phyloP scores from a whole-genome alignment of 92 coral and sea anemone genomes.

The Diadumene lineata region DNA sequence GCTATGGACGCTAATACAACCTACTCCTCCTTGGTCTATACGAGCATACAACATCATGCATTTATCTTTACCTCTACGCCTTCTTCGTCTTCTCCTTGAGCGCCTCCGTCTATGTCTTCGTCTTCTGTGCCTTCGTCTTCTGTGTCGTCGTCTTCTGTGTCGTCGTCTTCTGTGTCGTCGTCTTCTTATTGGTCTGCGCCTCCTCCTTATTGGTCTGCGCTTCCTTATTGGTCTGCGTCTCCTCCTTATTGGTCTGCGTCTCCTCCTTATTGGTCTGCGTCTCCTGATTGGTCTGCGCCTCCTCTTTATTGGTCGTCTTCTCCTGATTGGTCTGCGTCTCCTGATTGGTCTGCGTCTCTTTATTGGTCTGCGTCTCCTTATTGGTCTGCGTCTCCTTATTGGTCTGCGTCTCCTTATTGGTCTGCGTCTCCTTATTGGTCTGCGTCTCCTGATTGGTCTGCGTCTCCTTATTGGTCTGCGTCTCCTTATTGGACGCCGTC shows the following conservation, averaged over 20 bases:
- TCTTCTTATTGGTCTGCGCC: constrained; percentile 4
- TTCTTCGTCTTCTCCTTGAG: not conserved
- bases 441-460: not conserved
- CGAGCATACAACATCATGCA: no score
- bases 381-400: not conserved
- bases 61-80: no score
- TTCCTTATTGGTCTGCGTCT: not conserved
- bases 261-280: not conserved
- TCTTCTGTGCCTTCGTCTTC: constrained; percentile 4
- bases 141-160: not conserved
- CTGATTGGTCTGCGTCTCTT: not conserved
- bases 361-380: not conserved
- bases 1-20: no score
- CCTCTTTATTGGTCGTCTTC: not conserved
- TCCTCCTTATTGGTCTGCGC: not conserved
- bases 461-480: not conserved
- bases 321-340: not conserved
- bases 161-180: not conserved
- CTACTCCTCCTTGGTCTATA: no score
- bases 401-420: not conserved
- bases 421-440: not conserved
- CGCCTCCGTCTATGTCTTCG: constrained; percentile 4
- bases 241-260: constrained; percentile 1
- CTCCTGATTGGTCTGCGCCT: constrained; percentile 1
- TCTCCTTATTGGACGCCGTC: not conserved